Conservation (phyloP, 2,113 vertebrate genomes). For the Atractosteus spatula region DNA sequence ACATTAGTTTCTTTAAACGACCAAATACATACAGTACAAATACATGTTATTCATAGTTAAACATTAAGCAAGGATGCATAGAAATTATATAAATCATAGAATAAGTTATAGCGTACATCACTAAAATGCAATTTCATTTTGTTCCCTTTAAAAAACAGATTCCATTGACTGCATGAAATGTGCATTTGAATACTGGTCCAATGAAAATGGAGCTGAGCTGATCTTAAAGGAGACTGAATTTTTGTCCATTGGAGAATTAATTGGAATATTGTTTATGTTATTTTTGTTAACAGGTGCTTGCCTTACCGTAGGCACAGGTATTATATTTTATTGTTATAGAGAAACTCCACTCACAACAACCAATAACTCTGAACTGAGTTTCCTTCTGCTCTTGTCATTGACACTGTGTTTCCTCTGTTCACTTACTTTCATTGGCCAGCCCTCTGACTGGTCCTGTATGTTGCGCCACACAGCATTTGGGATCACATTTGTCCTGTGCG, state of each 20-base stretch:
- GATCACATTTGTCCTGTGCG: constrained; percentile 37
- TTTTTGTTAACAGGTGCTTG: constrained; percentile 50
- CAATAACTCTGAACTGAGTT: constrained; percentile 62
- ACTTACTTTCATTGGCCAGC: constrained; percentile 43
- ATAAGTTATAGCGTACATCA: neutral
- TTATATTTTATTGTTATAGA: constrained; percentile 49
- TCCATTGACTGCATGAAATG: constrained; percentile 51
- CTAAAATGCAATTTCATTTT: neutral
- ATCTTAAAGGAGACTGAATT: constrained; percentile 55
- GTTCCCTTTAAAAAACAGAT: constrained; percentile 34
- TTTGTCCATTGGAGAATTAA: constrained; percentile 49
- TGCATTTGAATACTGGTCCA: constrained; percentile 50
- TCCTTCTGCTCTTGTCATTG: constrained; percentile 48
- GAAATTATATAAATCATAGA: neutral
- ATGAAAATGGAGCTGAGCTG: constrained; percentile 39
- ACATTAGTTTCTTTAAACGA: neutral
- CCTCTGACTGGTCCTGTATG: constrained; percentile 51
- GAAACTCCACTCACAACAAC: constrained; percentile 53
- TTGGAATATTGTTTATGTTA: constrained; percentile 45
- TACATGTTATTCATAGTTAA: neutral
- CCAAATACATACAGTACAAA: neutral
- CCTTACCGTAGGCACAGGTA: constrained; percentile 35
- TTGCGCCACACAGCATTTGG: constrained; percentile 44
- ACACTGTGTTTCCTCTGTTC: constrained; percentile 50
- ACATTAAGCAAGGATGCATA: too few species aligned